These are phyloP conservation scores for Trissolcus brochymenae DNA, from an alignment of 2,888 invertebrate species.

Conservation along the genomic window DNA sequence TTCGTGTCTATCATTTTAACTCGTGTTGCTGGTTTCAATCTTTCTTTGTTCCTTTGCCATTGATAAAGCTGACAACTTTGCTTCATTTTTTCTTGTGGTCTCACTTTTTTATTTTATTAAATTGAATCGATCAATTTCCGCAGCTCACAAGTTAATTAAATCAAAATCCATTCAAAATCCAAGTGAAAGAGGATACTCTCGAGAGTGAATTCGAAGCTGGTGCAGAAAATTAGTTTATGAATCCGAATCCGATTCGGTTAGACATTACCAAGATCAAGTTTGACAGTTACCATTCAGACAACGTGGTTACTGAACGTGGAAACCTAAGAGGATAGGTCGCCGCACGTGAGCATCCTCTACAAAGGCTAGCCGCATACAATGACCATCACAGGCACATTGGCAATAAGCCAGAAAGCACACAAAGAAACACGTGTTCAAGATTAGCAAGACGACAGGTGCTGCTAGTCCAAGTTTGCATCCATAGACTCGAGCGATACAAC, in stretches of 20 bases:
- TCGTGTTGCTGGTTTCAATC: slow-evolving; percentile 14
- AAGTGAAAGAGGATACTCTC: no score
- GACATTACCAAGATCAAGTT: slow-evolving; percentile 21
- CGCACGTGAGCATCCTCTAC: slow-evolving; percentile 41
- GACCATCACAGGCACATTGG: slow-evolving; percentile 61
- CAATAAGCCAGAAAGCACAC: slow-evolving; percentile 67
- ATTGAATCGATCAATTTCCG: no score
- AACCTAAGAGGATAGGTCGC: not conserved
- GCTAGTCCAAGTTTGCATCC: slow-evolving; percentile 65
- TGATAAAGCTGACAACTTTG: slow-evolving; percentile 16
- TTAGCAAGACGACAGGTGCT: slow-evolving; percentile 75
- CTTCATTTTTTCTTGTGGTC: not conserved
- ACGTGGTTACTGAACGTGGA: slow-evolving; percentile 12
- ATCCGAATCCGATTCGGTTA: slow-evolving; percentile 3
- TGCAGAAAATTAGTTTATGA: slow-evolving; percentile 5
- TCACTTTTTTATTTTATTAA: no score
- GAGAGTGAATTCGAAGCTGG: not conserved
- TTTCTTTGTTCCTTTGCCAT: not conserved
- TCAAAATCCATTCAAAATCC: no score
- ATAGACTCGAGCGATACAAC: slow-evolving; percentile 40
- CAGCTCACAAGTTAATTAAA: no score
- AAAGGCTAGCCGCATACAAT: slow-evolving; percentile 47
- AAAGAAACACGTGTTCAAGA: slow-evolving; percentile 75
- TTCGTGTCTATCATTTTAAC: slow-evolving; percentile 23
- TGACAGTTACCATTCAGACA: slow-evolving; percentile 34